phyloP scores from a whole-genome alignment of 92 coral and sea anemone genomes.

The Epizoanthus rinbou region DNA sequence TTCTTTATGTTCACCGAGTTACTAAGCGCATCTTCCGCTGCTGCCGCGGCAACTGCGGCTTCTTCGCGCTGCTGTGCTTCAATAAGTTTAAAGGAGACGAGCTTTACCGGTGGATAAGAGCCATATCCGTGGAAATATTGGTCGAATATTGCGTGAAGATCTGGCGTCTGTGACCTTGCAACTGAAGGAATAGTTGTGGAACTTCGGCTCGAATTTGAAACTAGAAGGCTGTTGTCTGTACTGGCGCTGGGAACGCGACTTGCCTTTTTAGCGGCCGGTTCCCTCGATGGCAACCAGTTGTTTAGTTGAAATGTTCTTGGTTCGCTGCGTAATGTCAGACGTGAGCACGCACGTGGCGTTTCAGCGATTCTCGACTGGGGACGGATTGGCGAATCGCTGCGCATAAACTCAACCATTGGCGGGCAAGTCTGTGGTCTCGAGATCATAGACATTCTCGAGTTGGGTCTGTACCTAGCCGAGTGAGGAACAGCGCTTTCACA shows the following conservation, averaged over 20 bases:
- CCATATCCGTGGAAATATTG: slow-evolving; percentile 61
- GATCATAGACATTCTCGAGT: slow-evolving; percentile 18
- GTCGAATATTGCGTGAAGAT: slow-evolving; percentile 77
- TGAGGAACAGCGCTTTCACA: slow-evolving; percentile 1
- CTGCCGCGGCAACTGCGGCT: background rate
- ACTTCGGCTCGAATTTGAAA: slow-evolving; percentile 25
- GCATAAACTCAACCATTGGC: slow-evolving; percentile 13
- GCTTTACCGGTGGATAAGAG: slow-evolving; percentile 50
- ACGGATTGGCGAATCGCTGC: background rate
- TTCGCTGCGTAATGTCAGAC: slow-evolving; percentile 72
- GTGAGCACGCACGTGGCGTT: slow-evolving; percentile 56
- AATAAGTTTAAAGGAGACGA: slow-evolving; percentile 30
- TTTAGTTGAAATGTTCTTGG: slow-evolving; percentile 46
- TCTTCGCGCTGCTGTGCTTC: slow-evolving; percentile 29
- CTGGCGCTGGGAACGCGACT: slow-evolving; percentile 45
- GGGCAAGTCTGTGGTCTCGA: slow-evolving; percentile 70
- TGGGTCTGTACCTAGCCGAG: background rate
- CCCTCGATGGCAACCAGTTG: slow-evolving; percentile 9
- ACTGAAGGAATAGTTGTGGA: slow-evolving; percentile 58
- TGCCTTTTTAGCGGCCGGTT: slow-evolving; percentile 10
- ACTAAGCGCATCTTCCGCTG: background rate
- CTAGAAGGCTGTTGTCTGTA: slow-evolving; percentile 37
- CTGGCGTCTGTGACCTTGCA: slow-evolving; percentile 74
- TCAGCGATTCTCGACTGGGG: background rate
- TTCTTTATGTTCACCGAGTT: background rate